phyloP scores from a whole-genome alignment of 35 echinoderm and acorn worm species.

The Apostichopus parvimensis region DNA sequence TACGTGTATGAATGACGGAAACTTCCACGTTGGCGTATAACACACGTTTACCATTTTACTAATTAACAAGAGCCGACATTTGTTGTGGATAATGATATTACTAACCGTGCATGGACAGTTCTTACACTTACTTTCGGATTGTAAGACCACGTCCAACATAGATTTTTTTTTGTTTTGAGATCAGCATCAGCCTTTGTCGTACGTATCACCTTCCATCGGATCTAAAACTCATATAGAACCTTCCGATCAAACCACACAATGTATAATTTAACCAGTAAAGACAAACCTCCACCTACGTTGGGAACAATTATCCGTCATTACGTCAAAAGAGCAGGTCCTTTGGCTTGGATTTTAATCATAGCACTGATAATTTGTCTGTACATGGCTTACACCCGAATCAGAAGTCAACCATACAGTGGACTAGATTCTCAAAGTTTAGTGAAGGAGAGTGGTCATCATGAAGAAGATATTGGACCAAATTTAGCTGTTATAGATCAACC shows the following conservation, averaged over 20 bases:
- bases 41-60: no score
- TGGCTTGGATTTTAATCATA: background rate
- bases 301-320: slow-evolving; percentile 4
- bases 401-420: background rate
- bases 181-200: background rate
- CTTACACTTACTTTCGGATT: background rate
- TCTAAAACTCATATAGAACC: background rate
- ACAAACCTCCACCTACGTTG: slow-evolving; percentile 22
- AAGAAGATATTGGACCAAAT: background rate
- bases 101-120: background rate
- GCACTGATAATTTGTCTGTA: background rate
- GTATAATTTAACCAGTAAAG: slow-evolving; percentile 31
- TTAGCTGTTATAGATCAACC: slow-evolving; percentile 12
- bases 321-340: slow-evolving; percentile 6
- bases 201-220: background rate
- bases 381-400: background rate
- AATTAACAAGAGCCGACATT: no score
- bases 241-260: background rate
- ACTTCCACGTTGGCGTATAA: background rate
- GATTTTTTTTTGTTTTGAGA: no score
- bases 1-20: background rate
- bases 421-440: background rate
- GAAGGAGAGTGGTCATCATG: background rate
- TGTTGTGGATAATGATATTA: no score
- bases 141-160: background rate